Base-by-base conservation (phyloP, 1,140 invertebrate species). In the Planococcus citri region DNA sequence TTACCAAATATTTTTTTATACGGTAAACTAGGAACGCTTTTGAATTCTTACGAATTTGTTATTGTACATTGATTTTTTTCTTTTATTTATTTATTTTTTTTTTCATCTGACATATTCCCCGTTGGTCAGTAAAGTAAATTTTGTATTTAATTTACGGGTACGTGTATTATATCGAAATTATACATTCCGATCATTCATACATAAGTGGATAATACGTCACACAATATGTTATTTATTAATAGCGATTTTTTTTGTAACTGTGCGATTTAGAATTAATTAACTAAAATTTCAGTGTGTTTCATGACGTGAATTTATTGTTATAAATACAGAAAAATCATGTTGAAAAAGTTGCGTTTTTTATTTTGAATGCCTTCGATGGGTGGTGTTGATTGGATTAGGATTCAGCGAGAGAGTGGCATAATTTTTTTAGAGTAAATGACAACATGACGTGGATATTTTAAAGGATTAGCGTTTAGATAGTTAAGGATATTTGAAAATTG, bases 1-100 rank as follows among this genome's bases (percentile, higher is more conserved):
- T 64, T 64, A 64, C 60, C 60, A 64, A 64, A 64, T 64, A 64
- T 64, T 64, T 64, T 60, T 64, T 64, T 51, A 51, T 51, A 51
- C 41, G 41, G n/a, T 51, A 64, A 25, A 64, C 20, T 64, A 64
- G 60, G 20, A 64, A 64, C 60, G 60, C 60, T 64, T 25, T 64
- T 64, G 25, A 64, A 25, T 64, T 17, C 60, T 3, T 64, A 27
- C 21, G 20, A 25, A 64, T 64, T 64, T 64, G 60, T 64, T 25
- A 64, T 25, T 64, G 60, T 64, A 51, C 3, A 51, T 51, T n/a
- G n/a, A n/a, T n/a, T n/a, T n/a, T n/a, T n/a, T n/a, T n/a, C n/a
- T n/a, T n/a, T n/a, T n/a, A n/a, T n/a, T n/a, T n/a, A n/a, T n/a
- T n/a, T n/a, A n/a, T n/a, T n/a, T n/a, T 37, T 37, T 20, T 51